Conservation (phyloP, 2,113 vertebrate genomes). For the Pyrgilauda ruficollis region DNA sequence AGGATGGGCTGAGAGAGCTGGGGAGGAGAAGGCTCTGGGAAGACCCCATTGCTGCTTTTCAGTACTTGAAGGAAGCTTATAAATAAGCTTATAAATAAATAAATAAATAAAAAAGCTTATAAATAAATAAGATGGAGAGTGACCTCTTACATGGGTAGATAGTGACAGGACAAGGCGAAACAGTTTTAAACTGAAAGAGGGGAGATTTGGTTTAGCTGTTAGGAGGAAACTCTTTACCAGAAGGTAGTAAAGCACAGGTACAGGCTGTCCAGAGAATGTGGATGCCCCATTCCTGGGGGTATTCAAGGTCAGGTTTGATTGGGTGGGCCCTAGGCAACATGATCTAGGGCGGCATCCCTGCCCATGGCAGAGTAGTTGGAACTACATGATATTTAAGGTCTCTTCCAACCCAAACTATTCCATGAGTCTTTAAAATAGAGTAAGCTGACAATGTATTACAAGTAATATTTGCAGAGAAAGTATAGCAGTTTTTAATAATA, state of each 20-base stretch:
- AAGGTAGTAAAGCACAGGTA: neutral
- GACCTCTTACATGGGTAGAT: neutral
- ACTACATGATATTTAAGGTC: neutral
- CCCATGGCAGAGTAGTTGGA: neutral
- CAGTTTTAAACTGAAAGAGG: neutral
- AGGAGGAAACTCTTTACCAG: neutral
- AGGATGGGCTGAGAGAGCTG: neutral
- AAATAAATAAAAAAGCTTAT: too few species aligned
- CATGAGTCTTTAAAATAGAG: neutral
- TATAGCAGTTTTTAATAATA: conserved; percentile 5
- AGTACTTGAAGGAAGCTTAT: neutral
- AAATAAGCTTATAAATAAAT: too few species aligned
- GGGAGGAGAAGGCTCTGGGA: neutral
- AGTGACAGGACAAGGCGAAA: fast-evolving
- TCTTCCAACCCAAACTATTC: neutral
- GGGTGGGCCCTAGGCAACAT: neutral
- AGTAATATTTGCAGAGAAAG: neutral
- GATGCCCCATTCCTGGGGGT: neutral
- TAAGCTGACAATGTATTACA: neutral
- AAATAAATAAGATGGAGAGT: neutral
- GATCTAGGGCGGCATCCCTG: neutral
- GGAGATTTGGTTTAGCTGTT: neutral
- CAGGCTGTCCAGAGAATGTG: neutral
- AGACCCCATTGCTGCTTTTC: neutral
- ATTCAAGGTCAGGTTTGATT: neutral